A percentile compares a stretch with the other conserved stretches of the same genome.
These are phyloP conservation scores for Cordilura impudica DNA, from an alignment of 2,888 invertebrate genomes.

Conservation along the genomic window DNA sequence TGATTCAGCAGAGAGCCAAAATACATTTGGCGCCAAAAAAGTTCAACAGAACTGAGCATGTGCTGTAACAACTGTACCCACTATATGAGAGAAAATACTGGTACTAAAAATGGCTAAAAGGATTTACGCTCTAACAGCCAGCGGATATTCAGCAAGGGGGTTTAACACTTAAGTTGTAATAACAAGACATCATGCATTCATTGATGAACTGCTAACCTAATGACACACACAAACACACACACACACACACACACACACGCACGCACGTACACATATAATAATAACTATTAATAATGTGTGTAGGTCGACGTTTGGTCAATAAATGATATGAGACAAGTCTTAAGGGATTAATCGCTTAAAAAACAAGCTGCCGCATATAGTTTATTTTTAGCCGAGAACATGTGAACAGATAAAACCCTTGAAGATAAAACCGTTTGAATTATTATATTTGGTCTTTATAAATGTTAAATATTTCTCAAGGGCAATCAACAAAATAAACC, in stretches of 20 bases:
- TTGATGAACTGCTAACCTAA: slow-evolving; percentile 56
- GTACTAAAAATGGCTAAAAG: slow-evolving; percentile 30
- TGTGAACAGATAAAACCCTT: slow-evolving; percentile 18
- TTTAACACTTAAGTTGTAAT: not conserved
- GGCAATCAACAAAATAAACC: not conserved
- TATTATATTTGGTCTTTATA: slow-evolving; percentile 11
- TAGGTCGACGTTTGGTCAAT: slow-evolving; percentile 22
- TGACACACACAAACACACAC: slow-evolving; percentile 24
- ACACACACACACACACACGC: not conserved
- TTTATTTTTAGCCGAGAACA: slow-evolving; percentile 28
- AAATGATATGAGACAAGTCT: slow-evolving; percentile 48
- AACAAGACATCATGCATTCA: slow-evolving; percentile 17
- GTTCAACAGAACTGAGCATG: slow-evolving; percentile 21
- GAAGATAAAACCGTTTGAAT: slow-evolving; percentile 35
- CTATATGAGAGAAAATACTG: slow-evolving; percentile 51
- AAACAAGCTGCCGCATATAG: slow-evolving; percentile 29
- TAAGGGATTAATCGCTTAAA: slow-evolving; percentile 47
- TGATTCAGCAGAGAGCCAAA: slow-evolving; percentile 21
- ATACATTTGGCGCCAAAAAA: slow-evolving; percentile 57
- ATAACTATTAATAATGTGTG: not conserved
- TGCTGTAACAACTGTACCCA: slow-evolving; percentile 30
- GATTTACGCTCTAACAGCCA: not conserved
- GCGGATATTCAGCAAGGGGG: slow-evolving; percentile 13
- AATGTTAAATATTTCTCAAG: slow-evolving; percentile 26
- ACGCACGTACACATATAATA: not conserved